Evolutionary conservation across 2,113 vertebrate genomes (phyloP).

Genomic region (Plotosus lineatus): DNA sequence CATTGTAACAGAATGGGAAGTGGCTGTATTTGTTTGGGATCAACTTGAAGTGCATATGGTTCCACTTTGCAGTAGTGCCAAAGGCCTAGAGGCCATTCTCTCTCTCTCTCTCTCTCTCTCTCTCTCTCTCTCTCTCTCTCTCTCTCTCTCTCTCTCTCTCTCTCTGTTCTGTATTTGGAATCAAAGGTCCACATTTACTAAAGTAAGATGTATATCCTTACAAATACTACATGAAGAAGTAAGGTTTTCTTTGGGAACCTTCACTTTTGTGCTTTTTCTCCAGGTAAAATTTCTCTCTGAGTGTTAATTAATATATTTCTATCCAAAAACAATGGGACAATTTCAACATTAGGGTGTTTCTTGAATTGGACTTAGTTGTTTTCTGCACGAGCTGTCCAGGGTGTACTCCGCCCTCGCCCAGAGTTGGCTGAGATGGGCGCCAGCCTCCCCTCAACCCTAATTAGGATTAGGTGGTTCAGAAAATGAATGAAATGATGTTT

Average conservation of each 20-base stretch:
- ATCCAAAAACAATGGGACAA: neutral
- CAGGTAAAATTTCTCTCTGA: slow-evolving; percentile 38
- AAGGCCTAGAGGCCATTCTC: slow-evolving; percentile 50
- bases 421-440: no score
- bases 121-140: slow-evolving; percentile 40
- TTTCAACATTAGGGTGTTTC: slow-evolving; percentile 15
- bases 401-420: no score
- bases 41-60: slow-evolving; percentile 61
- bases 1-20: slow-evolving; percentile 48
- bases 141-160: slow-evolving; percentile 25
- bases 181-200: slow-evolving; percentile 36
- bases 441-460: no score
- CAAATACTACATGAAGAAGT: slow-evolving; percentile 13
- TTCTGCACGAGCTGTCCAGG: no score
- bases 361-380: slow-evolving; percentile 8
- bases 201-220: slow-evolving; percentile 31
- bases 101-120: neutral
- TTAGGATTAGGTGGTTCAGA: no score
- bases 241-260: slow-evolving; percentile 10
- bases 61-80: slow-evolving; percentile 57
- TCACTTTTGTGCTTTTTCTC: slow-evolving; percentile 19
- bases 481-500: slow-evolving; percentile 1
- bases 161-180: slow-evolving; percentile 46
- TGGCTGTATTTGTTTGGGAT: slow-evolving; percentile 48
- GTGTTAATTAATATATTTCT: neutral